Evolutionary conservation across 2,888 invertebrate genomes (phyloP).

Genomic region (Esperia sulphurella): DNA sequence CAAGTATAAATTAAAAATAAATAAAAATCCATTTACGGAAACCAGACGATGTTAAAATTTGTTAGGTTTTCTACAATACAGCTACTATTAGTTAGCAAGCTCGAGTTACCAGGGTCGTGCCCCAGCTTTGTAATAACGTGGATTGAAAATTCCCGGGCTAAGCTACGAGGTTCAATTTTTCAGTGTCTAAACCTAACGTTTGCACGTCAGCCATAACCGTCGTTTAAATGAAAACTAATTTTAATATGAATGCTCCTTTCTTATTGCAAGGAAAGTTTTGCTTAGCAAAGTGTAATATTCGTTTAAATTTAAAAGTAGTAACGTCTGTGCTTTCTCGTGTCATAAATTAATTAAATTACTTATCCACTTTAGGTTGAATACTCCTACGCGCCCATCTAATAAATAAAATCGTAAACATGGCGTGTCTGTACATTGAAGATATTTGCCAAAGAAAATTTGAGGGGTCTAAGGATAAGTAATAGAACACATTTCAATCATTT

Average conservation of each 20-base stretch:
- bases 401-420: no score
- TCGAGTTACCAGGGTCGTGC: not conserved
- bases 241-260: slow-evolving; percentile 54
- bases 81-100: not conserved
- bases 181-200: slow-evolving; percentile 46
- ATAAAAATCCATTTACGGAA: no score
- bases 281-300: not conserved
- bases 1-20: no score
- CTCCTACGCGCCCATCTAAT: no score
- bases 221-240: slow-evolving; percentile 64
- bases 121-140: slow-evolving; percentile 24
- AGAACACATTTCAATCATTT: no score
- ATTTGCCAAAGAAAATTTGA: no score
- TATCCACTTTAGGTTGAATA: no score
- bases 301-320: not conserved
- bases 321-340: not conserved
- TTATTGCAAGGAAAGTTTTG: slow-evolving; percentile 17
- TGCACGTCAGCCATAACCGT: slow-evolving; percentile 40
- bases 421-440: no score
- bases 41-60: no score
- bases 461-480: no score
- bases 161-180: slow-evolving; percentile 43
- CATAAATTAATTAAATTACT: no score
- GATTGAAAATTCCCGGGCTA: slow-evolving; percentile 40
- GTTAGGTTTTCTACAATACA: no score